Evolutionary conservation across 37 sponge, comb jelly and placozoan species (phyloP).

Genomic region (Tethya wilhelma): DNA sequence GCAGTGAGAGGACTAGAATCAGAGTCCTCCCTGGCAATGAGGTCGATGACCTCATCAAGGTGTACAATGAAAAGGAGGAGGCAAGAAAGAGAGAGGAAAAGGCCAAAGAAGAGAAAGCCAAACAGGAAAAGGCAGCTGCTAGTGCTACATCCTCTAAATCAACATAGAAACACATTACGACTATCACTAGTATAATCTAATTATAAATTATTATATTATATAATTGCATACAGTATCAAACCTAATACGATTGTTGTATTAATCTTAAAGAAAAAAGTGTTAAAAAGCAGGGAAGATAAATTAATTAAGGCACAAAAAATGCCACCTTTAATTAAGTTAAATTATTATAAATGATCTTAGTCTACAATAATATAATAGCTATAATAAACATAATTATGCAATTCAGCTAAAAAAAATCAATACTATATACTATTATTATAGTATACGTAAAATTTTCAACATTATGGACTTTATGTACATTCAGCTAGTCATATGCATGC

Average conservation of each 20-base stretch:
- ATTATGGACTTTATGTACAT: no score
- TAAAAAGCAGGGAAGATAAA: conserved; percentile 2
- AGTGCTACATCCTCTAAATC: conserved; percentile 12
- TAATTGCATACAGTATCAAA: no score
- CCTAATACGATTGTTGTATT: not conserved
- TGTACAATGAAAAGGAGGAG: conserved; percentile 67
- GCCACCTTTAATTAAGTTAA: no score
- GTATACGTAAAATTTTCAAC: no score
- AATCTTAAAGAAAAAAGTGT: not conserved
- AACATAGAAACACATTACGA: not conserved
- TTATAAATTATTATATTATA: no score
- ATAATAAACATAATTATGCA: no score
- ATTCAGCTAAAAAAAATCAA: no score
- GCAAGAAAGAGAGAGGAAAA: conserved; percentile 75
- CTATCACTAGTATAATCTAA: not conserved
- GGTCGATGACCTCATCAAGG: conserved; percentile 70
- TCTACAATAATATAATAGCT: no score
- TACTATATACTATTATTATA: no score
- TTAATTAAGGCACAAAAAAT: no score
- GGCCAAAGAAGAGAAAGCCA: conserved; percentile 54
- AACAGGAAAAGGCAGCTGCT: conserved; percentile 41
- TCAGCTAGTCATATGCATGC: no score
- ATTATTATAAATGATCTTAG: no score
- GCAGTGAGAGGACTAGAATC: conserved; percentile 73
- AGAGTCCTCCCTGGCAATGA: conserved; percentile 71